Base-by-base conservation (phyloP, 2,113 vertebrate species). In the Catharus minimus region DNA sequence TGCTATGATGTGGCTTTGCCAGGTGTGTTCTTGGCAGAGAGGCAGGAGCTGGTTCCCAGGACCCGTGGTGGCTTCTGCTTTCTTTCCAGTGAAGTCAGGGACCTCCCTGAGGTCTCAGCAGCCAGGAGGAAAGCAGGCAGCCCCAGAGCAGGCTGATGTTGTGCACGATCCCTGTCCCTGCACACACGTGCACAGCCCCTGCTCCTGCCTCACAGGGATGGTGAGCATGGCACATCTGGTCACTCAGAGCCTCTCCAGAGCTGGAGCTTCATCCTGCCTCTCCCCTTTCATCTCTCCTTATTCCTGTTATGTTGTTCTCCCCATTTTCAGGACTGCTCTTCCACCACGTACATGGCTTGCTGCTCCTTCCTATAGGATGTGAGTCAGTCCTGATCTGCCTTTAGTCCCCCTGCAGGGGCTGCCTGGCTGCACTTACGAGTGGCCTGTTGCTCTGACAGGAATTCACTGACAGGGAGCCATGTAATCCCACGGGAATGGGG, bases 291-390 rank as follows among this genome's bases (percentile, higher is more conserved):
- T 39, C 60, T 61, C 55, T 64, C 53, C 55, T 64, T n/a, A 46
- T 23, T 80, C 87, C 75, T 1, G 0, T 50, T 89, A 7, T 1
- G 44, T 56, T 82, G 6, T 30, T 85, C 46, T 92, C 71, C 60
- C 68, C 60, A 13, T 77, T 95, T 89, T 87, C 52, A 67, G 26
- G 72, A 11, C 60, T 30, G 75, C 82, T 94, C 66, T 94, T 77
- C 82, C 43, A 88, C 71, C 64, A 30, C 21, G 1, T 74, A 20
- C 0, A 17, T 66, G 89, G 60, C 76, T 93, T 92, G 56, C 58
- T 69, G 87, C 91, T 91, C 72, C 68, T 91, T 92, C 79, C 91
- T 89, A 91, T 93, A 80, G 93, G 89, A 89, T 77, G 75, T 96
- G 94, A 96, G 89, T 94, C 94, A 92, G 94, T 86, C 0, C 3